These are phyloP conservation scores for Crotophaga sulcirostris DNA, from an alignment of 2,113 vertebrate genomes.

Conservation along the genomic window DNA sequence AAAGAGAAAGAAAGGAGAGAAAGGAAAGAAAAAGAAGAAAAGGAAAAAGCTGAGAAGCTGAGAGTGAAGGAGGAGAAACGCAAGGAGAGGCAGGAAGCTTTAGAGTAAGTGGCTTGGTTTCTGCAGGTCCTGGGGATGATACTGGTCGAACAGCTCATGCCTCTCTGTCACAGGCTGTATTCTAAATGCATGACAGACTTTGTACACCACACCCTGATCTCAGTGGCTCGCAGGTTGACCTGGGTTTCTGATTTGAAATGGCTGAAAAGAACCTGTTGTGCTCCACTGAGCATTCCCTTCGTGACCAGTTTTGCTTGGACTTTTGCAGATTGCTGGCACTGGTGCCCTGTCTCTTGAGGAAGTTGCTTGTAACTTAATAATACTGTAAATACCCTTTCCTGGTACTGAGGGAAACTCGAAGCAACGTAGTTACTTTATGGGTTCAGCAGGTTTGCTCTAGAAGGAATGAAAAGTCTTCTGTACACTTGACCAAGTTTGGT, in stretches of 20 bases:
- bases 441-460: neutral
- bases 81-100: conserved; percentile 85
- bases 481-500: accelerated
- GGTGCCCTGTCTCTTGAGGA: neutral
- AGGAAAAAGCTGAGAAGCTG: conserved; percentile 85
- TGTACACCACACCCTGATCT: neutral
- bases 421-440: neutral
- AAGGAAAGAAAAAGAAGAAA: conserved; percentile 78
- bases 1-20: conserved; percentile 88
- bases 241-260: neutral
- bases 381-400: neutral
- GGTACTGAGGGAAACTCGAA: neutral
- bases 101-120: conserved; percentile 82
- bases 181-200: accelerated
- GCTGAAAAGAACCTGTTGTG: neutral
- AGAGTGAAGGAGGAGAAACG: conserved; percentile 88
- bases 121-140: no score
- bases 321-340: neutral
- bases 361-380: neutral
- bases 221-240: neutral
- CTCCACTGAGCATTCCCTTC: neutral
- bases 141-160: accelerated
- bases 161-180: accelerated
- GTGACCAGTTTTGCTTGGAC: accelerated
- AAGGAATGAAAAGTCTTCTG: neutral